Conservation (phyloP, 2,888 invertebrate species). For the Rhamnusium bicolor region DNA sequence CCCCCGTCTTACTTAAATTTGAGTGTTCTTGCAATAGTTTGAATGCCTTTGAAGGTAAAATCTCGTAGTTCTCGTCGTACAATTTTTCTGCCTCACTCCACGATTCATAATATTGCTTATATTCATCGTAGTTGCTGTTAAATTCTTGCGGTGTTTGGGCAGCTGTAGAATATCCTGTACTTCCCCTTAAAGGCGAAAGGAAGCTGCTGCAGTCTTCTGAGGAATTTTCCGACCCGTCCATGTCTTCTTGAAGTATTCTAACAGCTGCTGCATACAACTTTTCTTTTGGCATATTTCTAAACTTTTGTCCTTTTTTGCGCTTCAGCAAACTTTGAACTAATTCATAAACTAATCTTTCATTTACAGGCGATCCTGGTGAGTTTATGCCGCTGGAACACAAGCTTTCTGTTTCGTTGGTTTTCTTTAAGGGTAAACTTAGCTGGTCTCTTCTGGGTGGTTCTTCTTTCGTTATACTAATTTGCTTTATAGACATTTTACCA, state of each 20-base stretch:
- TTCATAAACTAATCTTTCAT: constrained; percentile 75
- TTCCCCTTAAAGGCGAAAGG: constrained; percentile 63
- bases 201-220: constrained; percentile 67
- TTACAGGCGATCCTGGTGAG: constrained; percentile 71
- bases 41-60: constrained; percentile 76
- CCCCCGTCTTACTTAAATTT: constrained; percentile 64
- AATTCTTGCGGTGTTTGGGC: constrained; percentile 72
- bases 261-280: constrained; percentile 75
- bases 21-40: constrained; percentile 73
- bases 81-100: constrained; percentile 69
- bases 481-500: constrained; percentile 48
- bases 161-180: constrained; percentile 71
- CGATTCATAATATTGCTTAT: constrained; percentile 74
- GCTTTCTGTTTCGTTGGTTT: constrained; percentile 72
- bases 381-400: constrained; percentile 74
- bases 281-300: constrained; percentile 74
- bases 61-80: constrained; percentile 68
- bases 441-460: constrained; percentile 71
- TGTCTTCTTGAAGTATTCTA: constrained; percentile 74
- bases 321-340: constrained; percentile 75
- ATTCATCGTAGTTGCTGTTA: constrained; percentile 72
- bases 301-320: constrained; percentile 73
- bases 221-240: constrained; percentile 70
- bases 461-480: constrained; percentile 60
- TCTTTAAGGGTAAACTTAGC: constrained; percentile 72